Percentiles rank a stretch among this genome's conserved stretches.
Conservation (phyloP, 2,888 invertebrate genomes). For the Heliconius ismenius region DNA sequence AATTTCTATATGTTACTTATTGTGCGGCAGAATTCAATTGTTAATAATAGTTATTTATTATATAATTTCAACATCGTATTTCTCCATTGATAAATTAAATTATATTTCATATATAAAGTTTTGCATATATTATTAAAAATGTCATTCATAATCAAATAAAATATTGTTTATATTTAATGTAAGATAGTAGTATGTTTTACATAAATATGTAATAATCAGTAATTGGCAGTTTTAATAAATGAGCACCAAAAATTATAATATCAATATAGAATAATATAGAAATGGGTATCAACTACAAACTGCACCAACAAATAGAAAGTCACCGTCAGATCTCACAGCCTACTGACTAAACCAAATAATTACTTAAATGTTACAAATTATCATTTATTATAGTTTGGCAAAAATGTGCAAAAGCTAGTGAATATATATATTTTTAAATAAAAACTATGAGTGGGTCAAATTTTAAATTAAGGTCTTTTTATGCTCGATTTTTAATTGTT, state of each 20-base stretch:
- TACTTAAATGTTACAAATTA: constrained; percentile 7
- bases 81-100: too few species aligned
- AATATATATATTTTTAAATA: neutral
- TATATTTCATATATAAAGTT: too few species aligned
- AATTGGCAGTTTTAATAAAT: neutral
- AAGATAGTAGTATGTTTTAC: neutral
- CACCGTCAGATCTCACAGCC: constrained; percentile 13
- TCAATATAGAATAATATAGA: neutral
- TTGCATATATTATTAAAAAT: neutral
- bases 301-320: constrained; percentile 1
- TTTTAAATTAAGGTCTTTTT: neutral
- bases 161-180: neutral
- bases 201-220: neutral
- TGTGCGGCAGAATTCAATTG: too few species aligned
- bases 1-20: too few species aligned
- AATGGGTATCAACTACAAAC: neutral
- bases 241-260: constrained; percentile 3
- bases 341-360: constrained; percentile 8
- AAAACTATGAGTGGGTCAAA: neutral
- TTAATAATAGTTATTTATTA: too few species aligned
- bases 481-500: neutral
- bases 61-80: too few species aligned
- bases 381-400: neutral
- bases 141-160: neutral
- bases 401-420: neutral